phyloP scores from a whole-genome alignment of 92 coral and sea anemone species.

The Meandrina meandrites region DNA sequence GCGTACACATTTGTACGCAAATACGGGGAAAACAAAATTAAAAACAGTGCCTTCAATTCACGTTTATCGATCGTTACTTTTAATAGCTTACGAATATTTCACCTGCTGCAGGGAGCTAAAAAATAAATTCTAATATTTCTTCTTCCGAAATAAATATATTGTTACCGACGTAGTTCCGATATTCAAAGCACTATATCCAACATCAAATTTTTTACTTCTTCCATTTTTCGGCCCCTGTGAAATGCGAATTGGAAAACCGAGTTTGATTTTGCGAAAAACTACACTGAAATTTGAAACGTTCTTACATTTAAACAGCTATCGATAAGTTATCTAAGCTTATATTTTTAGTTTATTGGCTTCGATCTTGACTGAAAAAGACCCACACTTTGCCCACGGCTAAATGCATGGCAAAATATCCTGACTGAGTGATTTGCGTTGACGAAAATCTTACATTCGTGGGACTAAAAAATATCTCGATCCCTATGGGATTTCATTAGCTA shows the following conservation, averaged over 20 bases:
- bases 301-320: not conserved
- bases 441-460: not conserved
- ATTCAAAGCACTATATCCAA: not conserved
- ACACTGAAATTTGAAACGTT: not conserved
- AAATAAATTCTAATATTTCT: conserved; percentile 16
- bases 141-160: not conserved
- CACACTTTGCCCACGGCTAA: not conserved
- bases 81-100: not conserved
- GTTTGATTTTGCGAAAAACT: not conserved
- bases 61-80: not conserved
- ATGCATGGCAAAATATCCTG: not conserved
- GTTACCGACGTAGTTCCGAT: conserved; percentile 1
- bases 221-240: not conserved
- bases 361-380: not conserved
- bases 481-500: not conserved
- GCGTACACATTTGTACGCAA: not conserved
- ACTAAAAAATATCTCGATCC: not conserved
- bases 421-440: not conserved
- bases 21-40: not conserved
- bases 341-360: not conserved
- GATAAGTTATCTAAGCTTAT: not conserved
- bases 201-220: not conserved
- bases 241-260: not conserved
- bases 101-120: not conserved
- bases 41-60: not conserved